Evolutionary conservation across 2,888 invertebrate species (phyloP).

Genomic region (Dichetophora obliterata): DNA sequence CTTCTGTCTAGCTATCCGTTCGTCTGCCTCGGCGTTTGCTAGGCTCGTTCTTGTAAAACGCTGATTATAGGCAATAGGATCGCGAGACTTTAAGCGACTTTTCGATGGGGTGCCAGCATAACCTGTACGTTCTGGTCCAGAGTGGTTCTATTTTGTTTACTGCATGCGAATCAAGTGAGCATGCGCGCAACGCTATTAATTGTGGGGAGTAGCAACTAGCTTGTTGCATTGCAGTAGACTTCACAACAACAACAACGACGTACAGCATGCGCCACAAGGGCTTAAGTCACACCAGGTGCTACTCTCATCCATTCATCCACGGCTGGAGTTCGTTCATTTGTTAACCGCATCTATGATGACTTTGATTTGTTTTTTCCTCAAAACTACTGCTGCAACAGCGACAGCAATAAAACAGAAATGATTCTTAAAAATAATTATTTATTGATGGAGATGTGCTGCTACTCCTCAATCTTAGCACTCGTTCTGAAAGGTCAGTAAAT

Average conservation of each 20-base stretch:
- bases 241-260: not conserved
- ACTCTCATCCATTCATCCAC: not conserved
- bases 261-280: slow-evolving; percentile 37
- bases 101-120: not conserved
- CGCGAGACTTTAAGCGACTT: not conserved
- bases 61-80: slow-evolving; percentile 1
- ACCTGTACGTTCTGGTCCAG: not conserved
- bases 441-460: too few species aligned
- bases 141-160: not conserved
- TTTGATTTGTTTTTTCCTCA: slow-evolving; percentile 46
- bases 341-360: slow-evolving; percentile 44
- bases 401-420: not conserved
- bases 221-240: not conserved
- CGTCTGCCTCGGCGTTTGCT: slow-evolving; percentile 41
- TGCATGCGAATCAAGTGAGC: not conserved
- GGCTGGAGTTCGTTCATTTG: too few species aligned
- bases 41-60: slow-evolving; percentile 45
- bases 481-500: too few species aligned
- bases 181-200: slow-evolving; percentile 25
- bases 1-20: slow-evolving; percentile 41
- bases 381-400: slow-evolving; percentile 34
- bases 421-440: too few species aligned
- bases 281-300: slow-evolving; percentile 37
- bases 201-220: not conserved
- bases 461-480: too few species aligned